A percentile compares a stretch with the other conserved stretches of the same genome.
phyloP scores from a whole-genome alignment of 2,888 invertebrate genomes.

The Synanthedon andrenaeformis region DNA sequence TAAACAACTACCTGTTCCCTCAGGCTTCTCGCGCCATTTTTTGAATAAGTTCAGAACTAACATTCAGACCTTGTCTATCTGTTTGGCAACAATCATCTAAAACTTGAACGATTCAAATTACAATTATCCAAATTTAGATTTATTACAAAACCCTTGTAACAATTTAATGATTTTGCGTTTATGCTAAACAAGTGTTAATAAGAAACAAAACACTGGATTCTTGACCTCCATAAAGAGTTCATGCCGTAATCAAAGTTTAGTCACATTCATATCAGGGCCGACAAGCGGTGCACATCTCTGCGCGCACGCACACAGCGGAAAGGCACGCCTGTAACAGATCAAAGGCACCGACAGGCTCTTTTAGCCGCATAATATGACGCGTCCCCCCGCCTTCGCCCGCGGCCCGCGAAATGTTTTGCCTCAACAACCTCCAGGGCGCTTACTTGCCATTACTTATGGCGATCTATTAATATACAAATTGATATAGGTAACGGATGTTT shows the following conservation, averaged over 20 bases:
- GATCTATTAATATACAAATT: slow-evolving; percentile 68
- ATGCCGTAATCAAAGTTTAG: slow-evolving; percentile 69
- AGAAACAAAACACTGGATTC: slow-evolving; percentile 19
- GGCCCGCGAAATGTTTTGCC: slow-evolving; percentile 48
- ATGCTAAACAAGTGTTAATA: not conserved
- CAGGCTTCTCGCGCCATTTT: no score
- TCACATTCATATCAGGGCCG: slow-evolving; percentile 67
- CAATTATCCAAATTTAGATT: no score
- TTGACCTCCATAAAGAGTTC: slow-evolving; percentile 63
- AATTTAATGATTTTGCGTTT: not conserved
- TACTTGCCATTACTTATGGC: slow-evolving; percentile 66
- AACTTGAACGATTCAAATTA: no score
- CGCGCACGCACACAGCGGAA: slow-evolving; percentile 23
- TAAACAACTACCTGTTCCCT: no score
- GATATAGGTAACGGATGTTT: slow-evolving; percentile 56
- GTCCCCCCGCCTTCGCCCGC: slow-evolving; percentile 53
- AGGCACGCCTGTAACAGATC: slow-evolving; percentile 46
- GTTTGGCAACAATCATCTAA: no score
- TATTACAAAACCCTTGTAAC: not conserved
- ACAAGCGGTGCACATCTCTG: slow-evolving; percentile 58
- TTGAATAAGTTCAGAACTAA: no score
- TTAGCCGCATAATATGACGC: slow-evolving; percentile 71
- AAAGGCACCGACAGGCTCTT: slow-evolving; percentile 70
- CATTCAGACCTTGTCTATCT: no score
- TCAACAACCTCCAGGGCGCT: slow-evolving; percentile 47